Evolutionary conservation across 2,888 invertebrate species (phyloP), one percentile per base, ranked within the genome.

Genomic region (Oxytorus armatus): DNA sequence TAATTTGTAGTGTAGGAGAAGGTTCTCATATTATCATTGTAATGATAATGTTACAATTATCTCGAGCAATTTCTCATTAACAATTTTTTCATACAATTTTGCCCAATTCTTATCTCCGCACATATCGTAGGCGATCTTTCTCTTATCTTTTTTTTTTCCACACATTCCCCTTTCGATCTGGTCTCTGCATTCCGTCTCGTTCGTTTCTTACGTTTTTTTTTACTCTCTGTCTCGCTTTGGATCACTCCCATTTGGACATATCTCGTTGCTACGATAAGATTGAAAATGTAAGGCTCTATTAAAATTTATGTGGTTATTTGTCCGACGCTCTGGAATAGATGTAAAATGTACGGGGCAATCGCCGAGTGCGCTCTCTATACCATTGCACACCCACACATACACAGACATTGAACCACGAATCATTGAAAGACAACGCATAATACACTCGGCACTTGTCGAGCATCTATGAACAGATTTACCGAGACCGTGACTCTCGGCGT

Each of bases 231-330:
- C 11, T 44, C 8, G 44, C 51, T 59, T 39, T 33, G 57, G 36
- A 65, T 66, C 74, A n/a, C 21, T 66, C 57, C 29, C n/a, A 36
- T 14, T n/a, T 8, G 11, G 74, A 42, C 21, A 36, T 14, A 73
- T 82, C 84, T 81, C 83, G 74, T 81, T 74, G 83, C 68, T 76
- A 83, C 69, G 84, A 84, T 82, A 82, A 85, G 85, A 86, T 85
- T 84, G 83, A 84, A 87, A 88, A 85, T 83, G 79, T 85, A 82
- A 85, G 83, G 77, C 82, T 85, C 80, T 79, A 84, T 86, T 85
- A 85, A 86, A 88, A 87, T 88, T 88, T 83, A 88, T 86, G 84
- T 79, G 79, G 77, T 83, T 86, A 85, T 86, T 87, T 87, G 82
- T 85, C 82, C 82, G 82, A 74, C 44, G 47, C 33, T 79, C n/a